Base-by-base conservation (phyloP, 2,888 invertebrate genomes). In the Tetragonula carbonaria region DNA sequence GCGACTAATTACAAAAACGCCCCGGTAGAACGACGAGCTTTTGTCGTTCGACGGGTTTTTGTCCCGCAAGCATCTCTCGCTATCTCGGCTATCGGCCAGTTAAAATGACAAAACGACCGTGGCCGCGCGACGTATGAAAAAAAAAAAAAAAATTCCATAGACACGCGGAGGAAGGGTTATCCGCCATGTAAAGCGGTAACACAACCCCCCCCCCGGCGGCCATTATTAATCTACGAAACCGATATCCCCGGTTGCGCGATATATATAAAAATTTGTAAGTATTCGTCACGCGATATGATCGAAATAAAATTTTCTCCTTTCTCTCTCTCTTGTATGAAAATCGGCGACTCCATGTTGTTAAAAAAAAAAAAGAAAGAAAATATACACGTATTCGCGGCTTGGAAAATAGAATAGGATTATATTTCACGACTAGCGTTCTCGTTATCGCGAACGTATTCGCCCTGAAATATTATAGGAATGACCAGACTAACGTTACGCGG, bases 181-280 rank as follows among this genome's bases (percentile, higher is more conserved):
- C 51, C 59, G 63, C 8, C n/a, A 53, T 55, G 57, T 8, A 55
- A 71, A 77, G 71, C 66, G 78, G 72, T 59, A 67, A 62, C 63
- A 53, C 59, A 38, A 78, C 62, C 53, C 4, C 23, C 1, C 28
- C 4, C 23, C 0, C 28, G 28, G 28, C 13, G 16, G 21, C 16
- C 55, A n/a, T 6, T 57, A 55, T 50, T 51, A 57, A 71, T 80
- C 65, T 33, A 57, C 33, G 70, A 53, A 80, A 77, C 33, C n/a
- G 57, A 65, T 65, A 57, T 21, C 45, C 2, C 11, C 45, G 38
- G 45, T 28, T 8, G 38, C 28, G 18, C 14, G 21, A 3, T 65
- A 23, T 21, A 14, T 28, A 28, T 28, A n/a, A 68, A 55, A 55
- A 3, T 51, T 67, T 68, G 11, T 38, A 21, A 50, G 28, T 28